phyloP scores from a whole-genome alignment of 2,113 vertebrate genomes.

The Semnornis frantzii region DNA sequence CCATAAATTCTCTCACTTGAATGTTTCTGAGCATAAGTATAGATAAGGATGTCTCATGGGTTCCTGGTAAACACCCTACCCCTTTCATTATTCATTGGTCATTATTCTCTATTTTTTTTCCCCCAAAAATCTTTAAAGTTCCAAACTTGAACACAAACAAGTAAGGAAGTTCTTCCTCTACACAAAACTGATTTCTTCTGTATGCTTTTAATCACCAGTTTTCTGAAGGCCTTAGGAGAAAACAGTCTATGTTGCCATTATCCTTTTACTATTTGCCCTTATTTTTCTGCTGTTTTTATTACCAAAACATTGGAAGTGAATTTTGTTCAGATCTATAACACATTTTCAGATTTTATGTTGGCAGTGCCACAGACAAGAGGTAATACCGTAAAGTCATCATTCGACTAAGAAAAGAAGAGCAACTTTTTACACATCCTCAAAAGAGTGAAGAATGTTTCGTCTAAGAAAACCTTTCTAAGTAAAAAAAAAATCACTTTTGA shows the following conservation, averaged over 20 bases:
- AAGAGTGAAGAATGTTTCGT: not conserved
- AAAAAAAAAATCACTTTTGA: not conserved
- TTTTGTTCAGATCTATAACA: not conserved
- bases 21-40: not conserved
- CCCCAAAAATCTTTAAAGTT: not conserved
- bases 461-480: not conserved
- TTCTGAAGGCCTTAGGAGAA: not conserved
- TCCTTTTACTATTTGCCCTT: not conserved
- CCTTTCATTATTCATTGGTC: not conserved
- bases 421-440: not conserved
- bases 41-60: not conserved
- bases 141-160: not conserved
- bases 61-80: not conserved
- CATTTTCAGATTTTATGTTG: not conserved
- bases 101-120: not conserved
- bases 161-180: not conserved
- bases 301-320: not conserved
- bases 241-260: not conserved
- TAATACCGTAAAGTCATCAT: not conserved
- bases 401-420: not conserved
- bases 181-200: not conserved
- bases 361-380: not conserved
- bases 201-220: not conserved
- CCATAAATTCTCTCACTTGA: not conserved
- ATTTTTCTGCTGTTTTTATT: not conserved